Percentiles rank a stretch among this genome's conserved stretches.
Conservation (phyloP, 2,888 invertebrate genomes). For the Chaitophorus viminalis region DNA sequence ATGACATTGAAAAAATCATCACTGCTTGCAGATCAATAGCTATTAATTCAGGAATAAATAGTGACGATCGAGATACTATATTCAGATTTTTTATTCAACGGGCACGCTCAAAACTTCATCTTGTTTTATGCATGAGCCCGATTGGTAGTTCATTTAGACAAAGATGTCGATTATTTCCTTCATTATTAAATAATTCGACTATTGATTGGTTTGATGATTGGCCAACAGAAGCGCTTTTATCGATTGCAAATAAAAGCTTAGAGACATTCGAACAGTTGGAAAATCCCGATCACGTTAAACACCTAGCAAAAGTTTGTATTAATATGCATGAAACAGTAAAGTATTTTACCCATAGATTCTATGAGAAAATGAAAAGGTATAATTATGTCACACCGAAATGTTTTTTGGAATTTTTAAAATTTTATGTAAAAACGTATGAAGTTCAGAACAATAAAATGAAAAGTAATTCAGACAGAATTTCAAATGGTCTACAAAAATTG, state of each 20-base stretch:
- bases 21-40: conserved; percentile 79
- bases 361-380: conserved; percentile 77
- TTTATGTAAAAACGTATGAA: conserved; percentile 80
- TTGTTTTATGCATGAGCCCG: conserved; percentile 89
- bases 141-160: conserved; percentile 87
- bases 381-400: conserved; percentile 95
- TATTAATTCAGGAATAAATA: conserved; percentile 74
- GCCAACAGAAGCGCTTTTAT: conserved; percentile 90
- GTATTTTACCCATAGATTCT: conserved; percentile 73
- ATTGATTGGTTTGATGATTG: conserved; percentile 96
- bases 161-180: conserved; percentile 88
- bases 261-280: conserved; percentile 70
- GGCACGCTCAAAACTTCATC: conserved; percentile 88
- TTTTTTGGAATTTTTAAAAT: conserved; percentile 88
- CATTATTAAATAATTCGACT: conserved; percentile 93
- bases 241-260: conserved; percentile 81
- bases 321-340: conserved; percentile 64
- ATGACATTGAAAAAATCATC: conserved; percentile 85
- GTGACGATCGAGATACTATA: conserved; percentile 86
- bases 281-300: neutral
- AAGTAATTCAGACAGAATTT: conserved; percentile 72
- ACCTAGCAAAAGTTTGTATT: conserved; percentile 35
- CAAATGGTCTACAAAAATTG: conserved; percentile 83
- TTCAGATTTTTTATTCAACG: conserved; percentile 89
- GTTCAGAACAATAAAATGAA: conserved; percentile 78